Evolutionary conservation across 1,140 invertebrate species (phyloP).

Genomic region (Pachyrhynchus sulphureomaculatus): DNA sequence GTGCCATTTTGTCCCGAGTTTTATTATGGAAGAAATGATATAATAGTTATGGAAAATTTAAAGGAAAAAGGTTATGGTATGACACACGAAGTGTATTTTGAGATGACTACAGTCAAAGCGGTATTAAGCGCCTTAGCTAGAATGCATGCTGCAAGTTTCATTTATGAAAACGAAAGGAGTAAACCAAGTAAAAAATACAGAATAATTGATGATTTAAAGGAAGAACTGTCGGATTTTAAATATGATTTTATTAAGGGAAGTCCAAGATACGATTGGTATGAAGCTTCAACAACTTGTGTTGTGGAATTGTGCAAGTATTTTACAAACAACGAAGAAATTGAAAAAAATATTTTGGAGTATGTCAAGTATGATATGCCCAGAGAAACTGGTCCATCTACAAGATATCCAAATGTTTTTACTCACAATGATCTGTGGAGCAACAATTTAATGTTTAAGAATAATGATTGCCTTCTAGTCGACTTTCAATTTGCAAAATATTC

Average conservation of each 20-base stretch:
- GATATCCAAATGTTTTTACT: neutral
- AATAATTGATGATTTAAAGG: neutral
- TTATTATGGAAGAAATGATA: conserved; percentile 1
- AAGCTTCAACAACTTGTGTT: neutral
- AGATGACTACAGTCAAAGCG: neutral
- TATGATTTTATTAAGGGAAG: neutral
- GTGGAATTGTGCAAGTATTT: neutral
- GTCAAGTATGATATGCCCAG: neutral
- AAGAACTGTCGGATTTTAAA: neutral
- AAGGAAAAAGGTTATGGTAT: neutral
- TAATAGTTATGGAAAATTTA: neutral
- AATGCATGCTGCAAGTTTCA: neutral
- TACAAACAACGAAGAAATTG: neutral
- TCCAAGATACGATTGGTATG: neutral
- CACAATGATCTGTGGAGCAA: conserved; percentile 12
- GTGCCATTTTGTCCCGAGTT: neutral
- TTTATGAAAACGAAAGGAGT: neutral
- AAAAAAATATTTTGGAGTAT: neutral
- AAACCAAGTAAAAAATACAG: neutral
- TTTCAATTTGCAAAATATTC: conserved; percentile 20
- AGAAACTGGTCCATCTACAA: neutral
- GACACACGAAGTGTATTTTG: neutral
- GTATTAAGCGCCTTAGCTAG: neutral
- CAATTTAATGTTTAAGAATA: conserved; percentile 21
- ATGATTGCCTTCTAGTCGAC: conserved; percentile 15